Conservation (phyloP, 2,797 vertebrate species). For the Picus viridis region DNA sequence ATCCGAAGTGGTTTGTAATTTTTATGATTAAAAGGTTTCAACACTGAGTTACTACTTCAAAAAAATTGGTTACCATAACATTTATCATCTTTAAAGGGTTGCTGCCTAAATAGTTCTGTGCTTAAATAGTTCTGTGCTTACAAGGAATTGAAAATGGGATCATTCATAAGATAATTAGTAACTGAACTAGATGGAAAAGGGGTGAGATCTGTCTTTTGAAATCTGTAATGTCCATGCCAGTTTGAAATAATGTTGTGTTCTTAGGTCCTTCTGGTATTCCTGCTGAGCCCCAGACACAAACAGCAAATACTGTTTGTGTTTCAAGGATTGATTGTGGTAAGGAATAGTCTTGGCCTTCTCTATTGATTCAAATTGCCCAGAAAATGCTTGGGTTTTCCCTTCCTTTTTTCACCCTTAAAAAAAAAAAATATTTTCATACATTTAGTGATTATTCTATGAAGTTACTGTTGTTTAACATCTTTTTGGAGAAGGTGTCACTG, state of each 20-base stretch:
- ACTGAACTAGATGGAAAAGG: not conserved
- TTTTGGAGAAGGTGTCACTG: not conserved
- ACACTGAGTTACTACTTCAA: not conserved
- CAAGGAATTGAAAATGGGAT: not conserved
- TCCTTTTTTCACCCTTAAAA: not conserved
- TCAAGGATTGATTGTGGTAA: conserved; percentile 81
- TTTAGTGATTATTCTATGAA: accelerated
- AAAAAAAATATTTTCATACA: not conserved
- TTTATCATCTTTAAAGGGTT: not conserved
- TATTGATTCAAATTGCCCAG: not conserved
- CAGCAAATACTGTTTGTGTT: conserved; percentile 22
- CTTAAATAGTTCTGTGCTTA: not conserved
- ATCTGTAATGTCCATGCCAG: not conserved
- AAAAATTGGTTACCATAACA: accelerated
- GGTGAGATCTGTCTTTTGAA: accelerated
- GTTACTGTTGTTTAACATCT: not conserved
- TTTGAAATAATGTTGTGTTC: conserved; percentile 10
- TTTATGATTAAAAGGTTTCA: not conserved
- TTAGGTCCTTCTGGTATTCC: conserved; percentile 73
- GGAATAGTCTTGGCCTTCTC: not conserved
- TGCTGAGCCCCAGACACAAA: conserved; percentile 62
- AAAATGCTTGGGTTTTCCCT: not conserved
- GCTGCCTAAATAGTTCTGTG: accelerated
- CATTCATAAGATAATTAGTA: not conserved
- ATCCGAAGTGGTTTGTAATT: not conserved